Evolutionary conservation across 1,140 invertebrate species (phyloP).

Genomic region (Halyomorpha halys): DNA sequence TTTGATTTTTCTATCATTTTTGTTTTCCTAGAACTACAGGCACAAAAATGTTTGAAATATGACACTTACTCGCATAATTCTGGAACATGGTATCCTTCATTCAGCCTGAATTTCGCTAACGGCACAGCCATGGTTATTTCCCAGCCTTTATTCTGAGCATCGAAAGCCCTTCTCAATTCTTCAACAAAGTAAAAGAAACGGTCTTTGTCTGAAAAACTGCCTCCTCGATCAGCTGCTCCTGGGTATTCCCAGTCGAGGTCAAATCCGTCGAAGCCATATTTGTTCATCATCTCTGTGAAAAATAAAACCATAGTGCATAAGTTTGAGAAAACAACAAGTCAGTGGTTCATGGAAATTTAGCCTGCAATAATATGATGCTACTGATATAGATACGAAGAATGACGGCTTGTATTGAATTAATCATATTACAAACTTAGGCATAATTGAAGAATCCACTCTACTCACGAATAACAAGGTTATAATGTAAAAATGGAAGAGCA

Average conservation of each 20-base stretch:
- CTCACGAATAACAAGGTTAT: no score
- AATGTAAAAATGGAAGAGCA: no score
- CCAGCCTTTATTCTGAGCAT: constrained; percentile 60
- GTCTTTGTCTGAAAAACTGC: constrained; percentile 71
- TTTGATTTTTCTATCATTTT: no score
- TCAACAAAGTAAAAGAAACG: constrained; percentile 72
- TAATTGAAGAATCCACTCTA: no score
- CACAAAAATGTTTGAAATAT: no score
- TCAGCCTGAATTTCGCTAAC: constrained; percentile 68
- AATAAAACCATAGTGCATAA: neutral
- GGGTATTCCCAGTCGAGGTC: constrained; percentile 83
- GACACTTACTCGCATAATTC: constrained; percentile 71
- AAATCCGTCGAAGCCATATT: constrained; percentile 69
- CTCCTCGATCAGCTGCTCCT: constrained; percentile 72
- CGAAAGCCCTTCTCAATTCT: constrained; percentile 66
- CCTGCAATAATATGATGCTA: no score
- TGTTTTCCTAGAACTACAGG: no score
- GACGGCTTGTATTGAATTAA: no score
- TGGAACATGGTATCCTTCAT: constrained; percentile 80
- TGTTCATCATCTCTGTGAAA: constrained; percentile 54
- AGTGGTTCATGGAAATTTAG: no score
- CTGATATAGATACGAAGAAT: no score
- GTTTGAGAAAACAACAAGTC: no score
- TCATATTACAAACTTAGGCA: no score
- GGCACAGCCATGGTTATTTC: constrained; percentile 81